phyloP scores from a whole-genome alignment of 2,797 vertebrate genomes.

The Malurus leucopterus region DNA sequence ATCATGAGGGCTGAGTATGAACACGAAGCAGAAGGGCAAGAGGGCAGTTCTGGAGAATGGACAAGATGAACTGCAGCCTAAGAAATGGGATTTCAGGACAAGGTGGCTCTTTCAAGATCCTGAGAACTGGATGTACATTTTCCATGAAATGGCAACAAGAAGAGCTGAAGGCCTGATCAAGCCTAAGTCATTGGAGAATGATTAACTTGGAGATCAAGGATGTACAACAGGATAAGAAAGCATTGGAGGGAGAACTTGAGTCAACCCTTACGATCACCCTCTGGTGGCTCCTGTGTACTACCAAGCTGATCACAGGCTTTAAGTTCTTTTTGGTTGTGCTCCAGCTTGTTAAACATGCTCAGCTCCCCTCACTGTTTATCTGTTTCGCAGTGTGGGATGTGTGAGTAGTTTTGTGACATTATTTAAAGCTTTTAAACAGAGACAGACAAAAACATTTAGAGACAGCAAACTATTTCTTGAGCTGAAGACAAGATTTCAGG shows the following conservation, averaged over 20 bases:
- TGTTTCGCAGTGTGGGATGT: neutral
- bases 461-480: neutral
- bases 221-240: neutral
- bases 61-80: neutral
- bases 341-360: neutral
- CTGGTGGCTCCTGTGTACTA: neutral
- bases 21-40: neutral
- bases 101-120: neutral
- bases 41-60: neutral
- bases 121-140: neutral
- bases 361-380: neutral
- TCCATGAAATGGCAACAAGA: neutral
- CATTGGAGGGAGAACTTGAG: neutral
- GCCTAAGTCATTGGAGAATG: neutral
- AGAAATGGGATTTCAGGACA: neutral
- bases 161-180: neutral
- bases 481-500: neutral
- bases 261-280: neutral
- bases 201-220: neutral
- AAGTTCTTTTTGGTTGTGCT: neutral
- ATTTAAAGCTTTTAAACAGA: conserved; percentile 21
- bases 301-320: neutral
- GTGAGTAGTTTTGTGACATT: neutral
- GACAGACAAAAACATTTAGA: conserved; percentile 17
- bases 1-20: neutral